These are phyloP conservation scores for Papilio gigon DNA, from an alignment of 2,888 invertebrate species.

Conservation along the genomic window DNA sequence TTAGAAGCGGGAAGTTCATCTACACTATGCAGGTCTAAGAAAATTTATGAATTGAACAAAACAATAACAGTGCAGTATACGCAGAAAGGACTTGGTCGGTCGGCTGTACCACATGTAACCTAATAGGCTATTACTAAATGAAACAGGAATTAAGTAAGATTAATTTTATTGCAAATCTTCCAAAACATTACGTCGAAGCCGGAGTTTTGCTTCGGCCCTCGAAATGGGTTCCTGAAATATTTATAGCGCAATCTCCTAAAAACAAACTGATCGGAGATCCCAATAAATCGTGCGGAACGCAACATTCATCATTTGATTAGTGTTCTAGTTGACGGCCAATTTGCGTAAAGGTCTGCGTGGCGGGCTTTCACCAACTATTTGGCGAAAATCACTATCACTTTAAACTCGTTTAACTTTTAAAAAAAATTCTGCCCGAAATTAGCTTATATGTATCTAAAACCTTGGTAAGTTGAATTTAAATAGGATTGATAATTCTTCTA, in stretches of 20 bases:
- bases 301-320: constrained; percentile 40
- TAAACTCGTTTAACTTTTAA: neutral
- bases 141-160: constrained; percentile 29
- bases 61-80: neutral
- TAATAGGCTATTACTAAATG: constrained; percentile 2
- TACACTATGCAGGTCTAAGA: neutral
- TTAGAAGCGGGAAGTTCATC: neutral
- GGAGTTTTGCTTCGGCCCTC: constrained; percentile 30
- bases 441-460: too few species aligned
- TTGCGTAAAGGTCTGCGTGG: constrained; percentile 26
- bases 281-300: constrained; percentile 36
- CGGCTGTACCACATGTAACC: neutral
- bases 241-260: constrained; percentile 40
- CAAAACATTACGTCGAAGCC: constrained; percentile 30
- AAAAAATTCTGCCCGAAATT: neutral
- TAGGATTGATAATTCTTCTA: too few species aligned
- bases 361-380: neutral
- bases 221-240: constrained; percentile 40
- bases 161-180: constrained; percentile 36
- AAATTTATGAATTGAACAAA: neutral
- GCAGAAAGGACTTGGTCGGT: neutral
- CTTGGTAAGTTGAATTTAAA: neutral
- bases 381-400: neutral
- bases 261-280: constrained; percentile 39
- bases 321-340: constrained; percentile 35